phyloP scores from a whole-genome alignment of 2,888 invertebrate species.

The Cryptus armator region DNA sequence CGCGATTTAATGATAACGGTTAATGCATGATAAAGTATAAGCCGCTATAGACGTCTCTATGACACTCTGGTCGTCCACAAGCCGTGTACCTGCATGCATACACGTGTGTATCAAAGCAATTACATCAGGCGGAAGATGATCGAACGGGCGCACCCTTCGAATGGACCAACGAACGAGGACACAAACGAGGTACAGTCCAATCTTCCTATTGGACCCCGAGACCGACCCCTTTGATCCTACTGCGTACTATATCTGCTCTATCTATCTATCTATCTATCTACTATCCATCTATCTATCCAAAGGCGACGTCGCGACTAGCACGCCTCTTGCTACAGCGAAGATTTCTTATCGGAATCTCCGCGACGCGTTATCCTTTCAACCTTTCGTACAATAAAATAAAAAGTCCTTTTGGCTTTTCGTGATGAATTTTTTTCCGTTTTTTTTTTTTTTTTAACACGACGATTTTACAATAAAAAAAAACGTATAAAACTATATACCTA shows the following conservation, averaged over 20 bases:
- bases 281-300: constrained; percentile 34
- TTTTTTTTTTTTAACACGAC: background rate
- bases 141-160: constrained; percentile 58
- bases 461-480: background rate
- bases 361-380: constrained; percentile 55
- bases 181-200: constrained; percentile 57
- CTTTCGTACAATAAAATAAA: background rate
- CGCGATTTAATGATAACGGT: too few relatives aligned
- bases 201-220: constrained; percentile 59
- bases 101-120: constrained; percentile 40
- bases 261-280: constrained; percentile 18
- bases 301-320: constrained; percentile 57
- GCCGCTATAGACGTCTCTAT: too few relatives aligned
- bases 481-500: background rate
- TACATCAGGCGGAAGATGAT: constrained; percentile 44
- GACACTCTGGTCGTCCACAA: background rate
- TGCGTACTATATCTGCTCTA: constrained; percentile 24
- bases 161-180: constrained; percentile 34
- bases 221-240: constrained; percentile 58
- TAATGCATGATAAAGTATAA: too few relatives aligned
- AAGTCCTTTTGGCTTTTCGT: background rate
- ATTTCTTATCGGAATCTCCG: constrained; percentile 61
- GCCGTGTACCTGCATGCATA: background rate
- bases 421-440: constrained; percentile 2
- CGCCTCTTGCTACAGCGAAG: constrained; percentile 56